Conservation (phyloP, 2,888 invertebrate genomes). For the Melipona bicolor region DNA sequence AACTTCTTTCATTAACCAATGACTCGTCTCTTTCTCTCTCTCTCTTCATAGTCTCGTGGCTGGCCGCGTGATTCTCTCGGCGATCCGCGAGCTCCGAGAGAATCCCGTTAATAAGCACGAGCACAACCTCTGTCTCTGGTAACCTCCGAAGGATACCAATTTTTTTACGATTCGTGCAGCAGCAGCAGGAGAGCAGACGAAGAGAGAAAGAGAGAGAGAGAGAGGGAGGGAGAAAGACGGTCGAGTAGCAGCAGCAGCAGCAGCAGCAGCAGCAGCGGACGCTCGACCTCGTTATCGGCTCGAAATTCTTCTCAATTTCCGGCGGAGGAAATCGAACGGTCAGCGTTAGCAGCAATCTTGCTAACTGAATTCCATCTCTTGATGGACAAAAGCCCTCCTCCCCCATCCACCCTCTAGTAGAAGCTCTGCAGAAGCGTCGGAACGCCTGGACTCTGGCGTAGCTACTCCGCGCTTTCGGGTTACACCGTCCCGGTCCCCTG, state of each 20-base stretch:
- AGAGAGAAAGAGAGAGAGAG: too few relatives aligned
- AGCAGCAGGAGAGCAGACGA: neutral
- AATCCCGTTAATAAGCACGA: conserved; percentile 19
- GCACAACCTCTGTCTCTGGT: neutral
- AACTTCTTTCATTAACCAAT: conserved; percentile 26
- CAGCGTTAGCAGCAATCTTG: conserved; percentile 54
- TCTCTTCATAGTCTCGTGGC: conserved; percentile 8
- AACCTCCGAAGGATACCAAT: conserved; percentile 32
- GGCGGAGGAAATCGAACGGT: conserved; percentile 59
- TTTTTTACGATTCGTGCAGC: conserved; percentile 29
- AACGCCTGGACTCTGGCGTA: too few relatives aligned
- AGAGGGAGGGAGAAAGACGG: too few relatives aligned
- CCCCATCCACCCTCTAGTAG: too few relatives aligned
- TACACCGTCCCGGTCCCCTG: conserved; percentile 14
- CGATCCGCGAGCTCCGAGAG: neutral
- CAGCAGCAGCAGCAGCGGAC: too few relatives aligned
- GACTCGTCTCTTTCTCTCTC: neutral
- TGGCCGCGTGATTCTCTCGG: conserved; percentile 7
- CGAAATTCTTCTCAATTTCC: conserved; percentile 62
- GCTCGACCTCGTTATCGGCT: conserved; percentile 50
- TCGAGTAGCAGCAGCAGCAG: too few relatives aligned
- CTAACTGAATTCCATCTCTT: conserved; percentile 67
- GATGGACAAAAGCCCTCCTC: conserved; percentile 58
- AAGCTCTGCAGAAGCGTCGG: neutral
- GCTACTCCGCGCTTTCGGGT: too few relatives aligned